Base-by-base conservation (phyloP, 2,888 invertebrate genomes). In the Diplolepis rosae region DNA sequence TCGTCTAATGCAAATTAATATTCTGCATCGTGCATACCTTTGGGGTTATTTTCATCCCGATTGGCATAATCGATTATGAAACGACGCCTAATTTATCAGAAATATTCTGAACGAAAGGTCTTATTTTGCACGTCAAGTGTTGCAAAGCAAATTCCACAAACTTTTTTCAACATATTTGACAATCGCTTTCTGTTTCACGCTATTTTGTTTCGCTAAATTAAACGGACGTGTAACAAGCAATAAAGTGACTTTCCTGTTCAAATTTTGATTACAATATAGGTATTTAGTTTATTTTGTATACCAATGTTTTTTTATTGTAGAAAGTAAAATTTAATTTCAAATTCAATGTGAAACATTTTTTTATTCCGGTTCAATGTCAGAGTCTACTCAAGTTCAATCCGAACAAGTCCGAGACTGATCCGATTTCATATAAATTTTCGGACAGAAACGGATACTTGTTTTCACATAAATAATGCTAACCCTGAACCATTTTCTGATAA, bases 101-200 rank as follows among this genome's bases (percentile, higher is more conserved):
- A 28, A 52, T 52, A 30, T 28, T 13, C 1, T 7, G 28, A 52
- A 52, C 22, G 28, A 52, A 28, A 28, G 15, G 7, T 6, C 7
- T 13, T 5, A 52, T 15, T 52, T 15, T 52, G 15, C 28, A 15
- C 15, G n/a, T 30, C 18, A 11, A 4, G n/a, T 51, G 27, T 51
- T 51, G 15, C 28, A 15, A 15, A 30, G n/a, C 52, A 13, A 6
- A 27, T n/a, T 51, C 1, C 27, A 24, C n/a, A 6, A n/a, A 50
- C 9, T 27, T 27, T 22, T 11, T 51, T 27, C 0, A n/a, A 51
- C 13, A 51, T 0, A 5, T 51, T 51, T 13, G 27, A 52, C n/a
- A 52, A 52, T 52, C 51, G n/a, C 28, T 52, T 52, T 28, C 51
- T 52, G 28, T 27, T 52, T 28, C 51, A 52, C 51, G 27, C 18